These are phyloP conservation scores for Ceyx melanurus DNA, from an alignment of 2,113 vertebrate genomes.

Conservation along the genomic window DNA sequence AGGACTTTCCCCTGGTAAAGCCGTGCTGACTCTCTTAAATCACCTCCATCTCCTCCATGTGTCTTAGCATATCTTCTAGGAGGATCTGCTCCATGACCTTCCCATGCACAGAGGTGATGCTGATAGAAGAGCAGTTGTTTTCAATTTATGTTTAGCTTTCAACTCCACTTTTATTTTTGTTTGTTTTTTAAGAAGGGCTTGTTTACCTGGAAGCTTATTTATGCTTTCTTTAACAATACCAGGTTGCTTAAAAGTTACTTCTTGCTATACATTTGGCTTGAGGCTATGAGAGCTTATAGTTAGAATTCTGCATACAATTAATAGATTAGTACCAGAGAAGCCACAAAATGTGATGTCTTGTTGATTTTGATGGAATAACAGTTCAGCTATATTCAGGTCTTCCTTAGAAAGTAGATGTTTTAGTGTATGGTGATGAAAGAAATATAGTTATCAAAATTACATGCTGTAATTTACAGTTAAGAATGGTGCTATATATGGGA, in stretches of 20 bases:
- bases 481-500: neutral
- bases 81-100: too few relatives aligned
- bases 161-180: neutral
- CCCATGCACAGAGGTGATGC: too few relatives aligned
- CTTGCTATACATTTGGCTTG: neutral
- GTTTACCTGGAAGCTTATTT: neutral
- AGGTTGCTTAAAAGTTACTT: neutral
- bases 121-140: neutral
- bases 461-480: neutral
- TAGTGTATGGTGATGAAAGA: neutral
- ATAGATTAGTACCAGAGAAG: neutral
- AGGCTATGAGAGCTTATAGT: neutral
- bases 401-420: neutral
- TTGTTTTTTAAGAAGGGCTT: neutral
- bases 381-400: neutral
- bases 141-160: neutral
- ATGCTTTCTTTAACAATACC: neutral
- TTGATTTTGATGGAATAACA: neutral
- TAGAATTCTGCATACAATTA: neutral
- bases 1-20: too few relatives aligned
- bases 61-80: too few relatives aligned
- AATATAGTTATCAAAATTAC: neutral
- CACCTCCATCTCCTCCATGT: too few relatives aligned
- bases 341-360: neutral
- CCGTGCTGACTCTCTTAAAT: too few relatives aligned